Percentiles rank a stretch among this genome's conserved stretches.
Conservation (phyloP, 2,888 invertebrate species). For the Cancer borealis region DNA sequence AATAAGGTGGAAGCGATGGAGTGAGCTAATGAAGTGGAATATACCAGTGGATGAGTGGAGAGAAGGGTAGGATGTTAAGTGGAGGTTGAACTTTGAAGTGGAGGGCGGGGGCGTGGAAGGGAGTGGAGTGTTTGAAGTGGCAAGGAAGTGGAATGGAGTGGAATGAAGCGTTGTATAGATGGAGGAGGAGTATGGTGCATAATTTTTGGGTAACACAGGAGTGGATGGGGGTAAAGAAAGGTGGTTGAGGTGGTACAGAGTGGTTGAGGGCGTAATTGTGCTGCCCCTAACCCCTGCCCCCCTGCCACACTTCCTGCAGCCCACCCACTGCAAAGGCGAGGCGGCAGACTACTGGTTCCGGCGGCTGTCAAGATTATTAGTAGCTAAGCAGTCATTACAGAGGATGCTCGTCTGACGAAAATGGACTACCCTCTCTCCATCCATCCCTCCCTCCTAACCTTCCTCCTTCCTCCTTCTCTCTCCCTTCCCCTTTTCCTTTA, state of each 20-base stretch:
- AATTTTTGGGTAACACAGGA: too few species aligned
- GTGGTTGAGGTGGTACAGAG: neutral
- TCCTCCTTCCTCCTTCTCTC: neutral
- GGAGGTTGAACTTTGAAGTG: too few species aligned
- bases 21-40: too few species aligned
- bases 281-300: neutral
- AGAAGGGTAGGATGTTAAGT: too few species aligned
- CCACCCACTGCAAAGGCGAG: neutral
- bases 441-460: neutral
- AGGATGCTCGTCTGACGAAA: neutral
- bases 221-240: neutral
- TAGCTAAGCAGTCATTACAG: slow-evolving; percentile 9
- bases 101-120: too few species aligned
- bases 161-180: neutral
- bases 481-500: neutral
- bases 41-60: too few species aligned
- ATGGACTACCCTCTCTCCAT: neutral
- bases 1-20: too few species aligned
- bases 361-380: neutral
- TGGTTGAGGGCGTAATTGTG: neutral
- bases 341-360: neutral
- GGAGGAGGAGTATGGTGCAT: neutral
- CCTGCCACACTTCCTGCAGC: neutral
- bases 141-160: too few species aligned
- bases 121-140: too few species aligned